Percentiles rank a stretch among this genome's conserved stretches.
These are phyloP conservation scores for Cheilosia scutellata DNA, from an alignment of 2,888 invertebrate genomes.

Conservation along the genomic window DNA sequence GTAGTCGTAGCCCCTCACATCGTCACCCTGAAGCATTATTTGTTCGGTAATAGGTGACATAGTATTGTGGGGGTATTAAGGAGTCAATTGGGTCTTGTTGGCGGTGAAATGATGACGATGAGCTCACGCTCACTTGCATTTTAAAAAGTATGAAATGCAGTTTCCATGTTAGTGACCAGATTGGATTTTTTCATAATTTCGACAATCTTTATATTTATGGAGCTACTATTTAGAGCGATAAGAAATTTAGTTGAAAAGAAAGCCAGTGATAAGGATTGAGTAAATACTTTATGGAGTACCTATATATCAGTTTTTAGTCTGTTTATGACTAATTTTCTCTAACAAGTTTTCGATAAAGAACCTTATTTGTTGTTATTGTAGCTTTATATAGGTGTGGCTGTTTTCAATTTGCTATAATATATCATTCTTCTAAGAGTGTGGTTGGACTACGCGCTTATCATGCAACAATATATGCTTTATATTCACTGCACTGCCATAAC, in stretches of 20 bases:
- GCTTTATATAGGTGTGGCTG: slow-evolving; percentile 68
- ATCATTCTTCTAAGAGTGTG: slow-evolving; percentile 21
- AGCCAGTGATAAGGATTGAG: slow-evolving; percentile 46
- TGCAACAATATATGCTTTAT: slow-evolving; percentile 6
- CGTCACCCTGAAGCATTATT: slow-evolving; percentile 37
- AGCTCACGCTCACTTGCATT: slow-evolving; percentile 62
- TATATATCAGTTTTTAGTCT: not conserved
- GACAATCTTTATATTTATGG: slow-evolving; percentile 3
- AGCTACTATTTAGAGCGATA: slow-evolving; percentile 32
- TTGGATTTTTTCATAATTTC: not conserved
- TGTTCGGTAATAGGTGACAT: slow-evolving; percentile 22
- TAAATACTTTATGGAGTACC: slow-evolving; percentile 1
- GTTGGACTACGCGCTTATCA: not conserved
- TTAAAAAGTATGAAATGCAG: slow-evolving; percentile 13
- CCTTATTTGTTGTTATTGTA: slow-evolving; percentile 47
- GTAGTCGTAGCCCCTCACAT: slow-evolving; percentile 20
- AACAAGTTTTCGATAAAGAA: slow-evolving; percentile 71
- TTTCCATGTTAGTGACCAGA: not conserved
- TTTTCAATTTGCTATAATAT: slow-evolving; percentile 13
- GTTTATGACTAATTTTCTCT: slow-evolving; percentile 58
- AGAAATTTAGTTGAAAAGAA: slow-evolving; percentile 33
- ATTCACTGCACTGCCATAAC: not conserved
- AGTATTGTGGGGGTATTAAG: slow-evolving; percentile 14
- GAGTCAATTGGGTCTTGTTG: slow-evolving; percentile 39
- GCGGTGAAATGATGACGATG: slow-evolving; percentile 56